Base-by-base conservation (phyloP, 1,140 invertebrate species). In the Anastrepha ludens region DNA sequence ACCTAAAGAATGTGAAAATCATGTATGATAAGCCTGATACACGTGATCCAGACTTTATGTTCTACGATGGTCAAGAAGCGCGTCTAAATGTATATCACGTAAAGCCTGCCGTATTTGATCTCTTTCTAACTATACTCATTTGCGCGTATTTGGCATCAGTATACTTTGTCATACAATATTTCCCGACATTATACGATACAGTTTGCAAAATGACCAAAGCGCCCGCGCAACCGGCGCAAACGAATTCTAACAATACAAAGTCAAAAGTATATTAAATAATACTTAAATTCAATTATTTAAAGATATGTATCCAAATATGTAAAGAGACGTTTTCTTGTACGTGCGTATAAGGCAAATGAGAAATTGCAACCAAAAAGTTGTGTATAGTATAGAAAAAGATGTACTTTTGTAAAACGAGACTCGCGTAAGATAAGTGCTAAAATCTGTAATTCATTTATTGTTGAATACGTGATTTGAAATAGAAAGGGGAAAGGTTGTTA, bases 81-180 rank as follows among this genome's bases (percentile, higher is more conserved):
- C 95, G 94, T 59, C 95, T 99, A 89, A 97, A 97, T 93, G 96
- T 98, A 74, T 99, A 99, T 93, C 98, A 97, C 94, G 98, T 99
- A 6, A 99, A 99, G 92, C 98, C 98, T 89, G 98, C 98, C 44
- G 96, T 99, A 70, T 99, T 99, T 94, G 98, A 99, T 95, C 95
- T 99, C 62, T 97, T 99, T 89, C 95, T 99, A 3, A 98, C 98
- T 9, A 91, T 98, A 87, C 95, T 96, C 55, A 99, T 99, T 91
- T 94, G 96, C 60, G 94, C 95, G 9, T 99, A 99, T 93, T 94
- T 99, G 74, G 95, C 95, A 58, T 88, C 96, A 8, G 95, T 99
- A 13, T 99, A 99, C 93, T 94, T 98, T 70, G 94, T 96, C 74
- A 96, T 98, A 78, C 96, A 97, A 91, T 95, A 96, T 88, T 96